Base-by-base conservation (phyloP, 2,888 invertebrate species). In the Phyto melanocephala region DNA sequence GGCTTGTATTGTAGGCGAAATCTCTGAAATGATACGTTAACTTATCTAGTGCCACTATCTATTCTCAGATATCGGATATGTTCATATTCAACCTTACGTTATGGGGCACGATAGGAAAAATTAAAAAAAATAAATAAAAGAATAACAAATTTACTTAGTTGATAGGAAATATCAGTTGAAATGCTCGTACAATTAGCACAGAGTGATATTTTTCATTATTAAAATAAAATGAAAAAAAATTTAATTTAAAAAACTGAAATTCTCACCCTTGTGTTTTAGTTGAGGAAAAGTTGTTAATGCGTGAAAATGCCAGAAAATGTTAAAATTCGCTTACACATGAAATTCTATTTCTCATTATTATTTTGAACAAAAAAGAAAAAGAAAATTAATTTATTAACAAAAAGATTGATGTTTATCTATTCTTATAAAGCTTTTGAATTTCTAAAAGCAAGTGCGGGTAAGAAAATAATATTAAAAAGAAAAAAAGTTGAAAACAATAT, bases 31-130 rank as follows among this genome's bases (percentile, higher is more conserved):
- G 91, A 91, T 91, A 91, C 90, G 91, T 91, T 91, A 91, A 91
- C 91, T 91, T 91, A 91, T 91, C 91, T 91, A 89, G 88, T 89
- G 88, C 88, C 90, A 90, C 90, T 91, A 91, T 91, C 91, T 91
- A 89, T 89, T 90, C 88, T 90, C 88, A 91, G 91, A 91, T 91
- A 91, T 91, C 90, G 90, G 90, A 90, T 90, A 89, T 89, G 87
- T 86, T 88, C 84, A 35, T 81, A 77, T 81, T 76, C 67, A 60
- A 67, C 72, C 58, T 81, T 56, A 60, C 74, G 60, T 58, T 72
- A 58, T 60, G 60, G 52, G 79, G 47, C 81, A 87, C 85, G 89
- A 89, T 90, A 90, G 90, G 88, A 88, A 90, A 89, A 88, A 88
- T 87, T 87, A 88, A 90, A 89, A 89, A 88, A n/a, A 88, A 90